Percentiles rank a stretch among this genome's conserved stretches.
These are phyloP conservation scores for Rhynchonycteris naso DNA, from an alignment of 2,797 vertebrate species.

Conservation along the genomic window DNA sequence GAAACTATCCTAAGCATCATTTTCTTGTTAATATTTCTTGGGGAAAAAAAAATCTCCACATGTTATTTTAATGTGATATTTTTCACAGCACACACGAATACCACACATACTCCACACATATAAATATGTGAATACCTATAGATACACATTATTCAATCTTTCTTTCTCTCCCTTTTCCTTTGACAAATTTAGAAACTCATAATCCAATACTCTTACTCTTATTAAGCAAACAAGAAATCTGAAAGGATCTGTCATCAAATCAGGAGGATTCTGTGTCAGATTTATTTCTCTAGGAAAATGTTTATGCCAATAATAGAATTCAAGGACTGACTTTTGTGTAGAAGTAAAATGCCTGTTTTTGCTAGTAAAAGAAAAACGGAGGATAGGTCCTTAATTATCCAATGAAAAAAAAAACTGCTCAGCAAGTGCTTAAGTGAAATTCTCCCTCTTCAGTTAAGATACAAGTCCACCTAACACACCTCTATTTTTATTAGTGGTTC, in stretches of 20 bases:
- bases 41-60: not conserved
- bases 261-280: not conserved
- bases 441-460: not conserved
- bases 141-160: not conserved
- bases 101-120: not conserved
- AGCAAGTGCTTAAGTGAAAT: conserved; percentile 9
- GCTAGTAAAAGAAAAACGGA: not conserved
- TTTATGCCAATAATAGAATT: not conserved
- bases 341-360: conserved; percentile 30
- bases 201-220: not conserved
- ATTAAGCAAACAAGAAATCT: conserved; percentile 6
- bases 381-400: not conserved
- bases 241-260: not conserved
- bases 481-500: conserved; percentile 51
- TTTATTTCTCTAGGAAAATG: conserved; percentile 32
- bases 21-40: not conserved
- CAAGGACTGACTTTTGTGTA: not conserved
- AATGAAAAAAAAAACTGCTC: not conserved
- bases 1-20: not conserved
- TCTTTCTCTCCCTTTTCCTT: not conserved
- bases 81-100: not conserved
- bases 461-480: not conserved
- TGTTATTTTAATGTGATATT: not conserved
- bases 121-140: not conserved
- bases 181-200: not conserved